Evolutionary conservation across 2,888 invertebrate genomes (phyloP), one percentile per base, ranked within the genome.

Genomic region (Ophion ellenae): DNA sequence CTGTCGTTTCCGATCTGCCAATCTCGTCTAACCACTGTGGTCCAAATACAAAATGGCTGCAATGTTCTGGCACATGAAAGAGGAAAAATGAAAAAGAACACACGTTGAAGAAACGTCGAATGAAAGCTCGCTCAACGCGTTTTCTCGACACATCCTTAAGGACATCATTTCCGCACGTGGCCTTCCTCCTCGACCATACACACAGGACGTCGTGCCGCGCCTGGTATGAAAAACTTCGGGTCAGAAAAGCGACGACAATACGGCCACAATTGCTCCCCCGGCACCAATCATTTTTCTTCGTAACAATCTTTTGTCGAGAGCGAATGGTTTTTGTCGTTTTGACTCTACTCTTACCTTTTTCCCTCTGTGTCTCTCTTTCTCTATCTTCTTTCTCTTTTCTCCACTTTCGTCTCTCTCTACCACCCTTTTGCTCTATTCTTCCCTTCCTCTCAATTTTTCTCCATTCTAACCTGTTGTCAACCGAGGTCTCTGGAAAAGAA

Each of bases 241-340:
- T 53, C 53, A 17, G 40, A 73, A 69, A 24, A 79, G 67, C 61
- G 61, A 28, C 82, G 71, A 85, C 82, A 84, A 85, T 82, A 82
- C 85, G 74, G 82, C 79, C 67, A 71, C 79, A 85, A 85, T 85
- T 85, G 85, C 82, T 85, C 85, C 79, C 85, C 59, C 82, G 82
- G 82, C 61, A 79, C 85, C 82, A 85, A 82, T 85, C 82, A 85
- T 82, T 85, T 85, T 85, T 85, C 82, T 82, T 63, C 79, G 82
- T 71, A 85, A 85, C 85, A 82, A 76, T 71, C 82, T 85, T 82
- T 85, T 85, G 85, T 85, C 82, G 71, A 45, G 79, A 76, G 69
- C 75, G 36, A 77, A 66, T 66, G 69, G 77, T 77, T 81, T 63
- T 77, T 71, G 73, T 80, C 47, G 59, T 53, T 61, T 70, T 57